Conservation (phyloP, 1,140 invertebrate species). For the Drosophila ogumai region DNA sequence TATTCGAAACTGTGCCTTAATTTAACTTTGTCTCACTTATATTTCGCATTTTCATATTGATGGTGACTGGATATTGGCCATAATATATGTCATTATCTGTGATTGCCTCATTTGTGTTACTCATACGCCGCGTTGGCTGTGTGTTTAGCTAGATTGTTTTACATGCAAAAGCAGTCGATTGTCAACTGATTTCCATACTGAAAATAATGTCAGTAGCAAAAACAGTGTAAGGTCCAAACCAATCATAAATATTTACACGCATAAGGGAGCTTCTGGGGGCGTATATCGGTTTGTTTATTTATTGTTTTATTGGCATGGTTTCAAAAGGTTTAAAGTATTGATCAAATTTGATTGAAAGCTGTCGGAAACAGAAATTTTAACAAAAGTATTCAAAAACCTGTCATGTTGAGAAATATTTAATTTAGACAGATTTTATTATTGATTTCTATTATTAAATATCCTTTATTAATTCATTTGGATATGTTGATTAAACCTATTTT, state of each 20-base stretch:
- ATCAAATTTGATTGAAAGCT: background rate
- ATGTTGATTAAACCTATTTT: background rate
- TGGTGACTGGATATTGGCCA: conserved; percentile 7
- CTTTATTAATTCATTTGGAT: too few species aligned
- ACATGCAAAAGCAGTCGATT: conserved; percentile 14
- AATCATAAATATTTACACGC: conserved; percentile 11
- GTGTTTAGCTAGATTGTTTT: conserved; percentile 3
- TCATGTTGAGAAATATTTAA: too few species aligned
- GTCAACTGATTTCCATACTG: conserved; percentile 9
- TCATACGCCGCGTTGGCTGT: conserved; percentile 7
- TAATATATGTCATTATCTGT: conserved; percentile 26
- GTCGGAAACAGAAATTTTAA: too few species aligned
- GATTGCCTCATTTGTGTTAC: conserved; percentile 19
- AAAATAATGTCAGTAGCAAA: conserved; percentile 7
- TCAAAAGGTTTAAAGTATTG: background rate
- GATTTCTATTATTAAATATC: background rate
- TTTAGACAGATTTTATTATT: too few species aligned
- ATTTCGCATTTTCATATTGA: conserved; percentile 20
- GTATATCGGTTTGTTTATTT: conserved; percentile 24
- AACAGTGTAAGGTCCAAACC: background rate
- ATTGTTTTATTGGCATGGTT: conserved; percentile 12
- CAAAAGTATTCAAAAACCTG: too few species aligned
- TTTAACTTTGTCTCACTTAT: conserved; percentile 10
- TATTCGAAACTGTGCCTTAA: conserved; percentile 8
- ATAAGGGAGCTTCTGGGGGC: too few species aligned